Evolutionary conservation across 2,113 vertebrate species (phyloP), one percentile per base, ranked within the genome.

Genomic region (Pelodiscus sinensis): DNA sequence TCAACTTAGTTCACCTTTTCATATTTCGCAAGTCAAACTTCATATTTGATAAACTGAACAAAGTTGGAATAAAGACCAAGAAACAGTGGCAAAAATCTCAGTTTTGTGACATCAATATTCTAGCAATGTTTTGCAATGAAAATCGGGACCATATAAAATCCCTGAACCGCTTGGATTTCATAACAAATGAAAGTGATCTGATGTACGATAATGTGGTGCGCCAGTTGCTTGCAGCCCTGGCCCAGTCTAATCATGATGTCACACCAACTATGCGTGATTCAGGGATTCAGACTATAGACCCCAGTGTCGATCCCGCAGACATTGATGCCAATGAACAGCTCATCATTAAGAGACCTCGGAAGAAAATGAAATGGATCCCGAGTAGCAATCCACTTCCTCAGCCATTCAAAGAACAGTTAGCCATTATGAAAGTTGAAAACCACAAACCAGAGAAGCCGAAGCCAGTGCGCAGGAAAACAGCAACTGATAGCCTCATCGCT

Each of bases 201-300:
- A 99, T 99, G 99, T 99, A 99, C 2, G 99, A 99, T 97, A 99
- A 99, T 2, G 99, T 99, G 94, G 99, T 99, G n/a, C 98, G 99
- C 19, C 99, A 99, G 97, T 97, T 99, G 94, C 97, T 99, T 84
- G 99, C 99, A 4, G 99, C 99, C 0, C 95, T 99, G 92, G 99
- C 99, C 14, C 99, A 99, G 97, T 99, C 99, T 93, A 99, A 99
- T 89, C 99, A 99, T 0, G 99, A 99, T 11, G 96, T 98, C 57
- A 99, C 99, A 1, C 99, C 99, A 55, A 99, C 99, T 6, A 98
- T 99, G 96, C 98, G 99, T 25, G 99, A 99, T 95, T 99, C 98
- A 9, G 99, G 99, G 62, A 98, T 99, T 73, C 99, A 99, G 93
- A 99, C 99, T 0, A 91, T 99, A 31, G 99, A 99, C 97, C 98